Percentiles rank a stretch among this genome's conserved stretches.
phyloP scores from a whole-genome alignment of 2,888 invertebrate genomes.

The Apeira syringaria region DNA sequence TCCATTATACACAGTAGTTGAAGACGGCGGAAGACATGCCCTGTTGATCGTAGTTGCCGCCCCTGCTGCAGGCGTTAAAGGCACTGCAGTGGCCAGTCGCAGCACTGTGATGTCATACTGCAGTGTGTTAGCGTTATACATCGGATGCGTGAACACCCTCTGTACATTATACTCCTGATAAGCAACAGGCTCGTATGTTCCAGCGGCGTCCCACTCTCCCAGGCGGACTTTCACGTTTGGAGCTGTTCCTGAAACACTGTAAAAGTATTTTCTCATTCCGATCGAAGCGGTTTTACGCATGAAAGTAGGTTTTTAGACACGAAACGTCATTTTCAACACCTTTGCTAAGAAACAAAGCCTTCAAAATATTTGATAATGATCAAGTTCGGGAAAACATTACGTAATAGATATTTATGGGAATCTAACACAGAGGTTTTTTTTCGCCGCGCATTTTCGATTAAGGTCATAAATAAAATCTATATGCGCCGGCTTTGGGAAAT shows the following conservation, averaged over 20 bases:
- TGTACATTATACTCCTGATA: slow-evolving; percentile 85
- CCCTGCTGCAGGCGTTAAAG: slow-evolving; percentile 68
- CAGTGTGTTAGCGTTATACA: slow-evolving; percentile 88
- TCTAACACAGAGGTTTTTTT: no score
- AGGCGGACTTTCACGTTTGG: slow-evolving; percentile 86
- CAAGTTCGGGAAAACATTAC: no score
- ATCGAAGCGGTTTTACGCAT: no score
- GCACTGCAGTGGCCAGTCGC: slow-evolving; percentile 84
- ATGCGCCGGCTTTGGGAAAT: no score
- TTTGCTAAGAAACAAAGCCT: no score
- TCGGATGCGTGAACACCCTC: slow-evolving; percentile 85
- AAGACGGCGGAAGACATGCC: slow-evolving; percentile 82
- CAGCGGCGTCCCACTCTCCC: slow-evolving; percentile 90
- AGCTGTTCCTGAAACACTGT: slow-evolving; percentile 71
- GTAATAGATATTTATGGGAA: no score
- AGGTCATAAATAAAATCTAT: no score
- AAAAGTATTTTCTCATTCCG: no score
- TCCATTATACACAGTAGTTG: slow-evolving; percentile 65
- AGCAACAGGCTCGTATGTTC: slow-evolving; percentile 85
- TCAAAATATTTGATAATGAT: no score
- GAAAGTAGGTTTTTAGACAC: no score
- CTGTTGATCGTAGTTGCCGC: slow-evolving; percentile 84
- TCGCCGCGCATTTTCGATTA: no score
- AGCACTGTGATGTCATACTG: slow-evolving; percentile 93
- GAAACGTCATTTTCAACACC: no score